Percentiles rank a stretch among this genome's conserved stretches.
These are phyloP conservation scores for Sceloporus undulatus DNA, from an alignment of 2,113 vertebrate species.

Conservation along the genomic window DNA sequence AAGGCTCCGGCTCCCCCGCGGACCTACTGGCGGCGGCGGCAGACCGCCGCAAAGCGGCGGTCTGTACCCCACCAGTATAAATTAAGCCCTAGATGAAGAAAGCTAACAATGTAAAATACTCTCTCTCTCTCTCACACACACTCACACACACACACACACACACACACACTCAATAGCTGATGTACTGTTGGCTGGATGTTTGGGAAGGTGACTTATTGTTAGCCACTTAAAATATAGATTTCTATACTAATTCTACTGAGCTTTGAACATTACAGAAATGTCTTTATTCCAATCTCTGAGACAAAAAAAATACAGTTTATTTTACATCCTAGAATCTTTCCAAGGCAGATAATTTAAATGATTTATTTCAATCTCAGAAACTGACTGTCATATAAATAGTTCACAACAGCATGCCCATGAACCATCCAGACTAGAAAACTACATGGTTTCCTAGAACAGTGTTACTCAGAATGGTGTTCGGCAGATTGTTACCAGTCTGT, in stretches of 20 bases:
- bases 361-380: not conserved
- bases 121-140: not conserved
- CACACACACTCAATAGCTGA: not conserved
- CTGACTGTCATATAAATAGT: not conserved
- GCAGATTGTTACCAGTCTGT: no score
- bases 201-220: not conserved
- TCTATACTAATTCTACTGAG: not conserved
- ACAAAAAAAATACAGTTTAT: not conserved
- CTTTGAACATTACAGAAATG: not conserved
- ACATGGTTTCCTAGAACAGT: not conserved
- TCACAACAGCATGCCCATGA: not conserved
- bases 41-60: no score
- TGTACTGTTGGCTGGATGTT: conserved; percentile 1
- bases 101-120: conserved; percentile 23
- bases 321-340: conserved; percentile 10
- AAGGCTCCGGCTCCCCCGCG: no score
- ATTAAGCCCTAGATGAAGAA: not conserved
- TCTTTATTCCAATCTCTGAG: not conserved
- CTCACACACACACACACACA: not conserved
- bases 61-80: no score
- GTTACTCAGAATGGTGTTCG: no score
- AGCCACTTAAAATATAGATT: not conserved
- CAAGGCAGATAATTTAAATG: not conserved
- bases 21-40: no score
- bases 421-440: not conserved